These are phyloP conservation scores for Lasius fuliginosus DNA, from an alignment of 2,888 invertebrate species.

Conservation along the genomic window DNA sequence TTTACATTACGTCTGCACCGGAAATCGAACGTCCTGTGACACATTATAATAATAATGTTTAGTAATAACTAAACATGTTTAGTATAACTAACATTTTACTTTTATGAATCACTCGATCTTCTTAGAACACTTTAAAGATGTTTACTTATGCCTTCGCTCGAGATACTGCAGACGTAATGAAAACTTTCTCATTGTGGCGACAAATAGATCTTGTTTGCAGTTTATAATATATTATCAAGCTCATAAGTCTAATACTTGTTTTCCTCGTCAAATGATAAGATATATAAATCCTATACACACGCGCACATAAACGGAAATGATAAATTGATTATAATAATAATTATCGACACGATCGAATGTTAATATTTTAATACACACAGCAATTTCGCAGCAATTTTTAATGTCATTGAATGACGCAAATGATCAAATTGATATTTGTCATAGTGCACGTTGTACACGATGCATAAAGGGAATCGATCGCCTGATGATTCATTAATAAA, in stretches of 20 bases:
- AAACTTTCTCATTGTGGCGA: not conserved
- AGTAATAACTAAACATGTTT: too few species aligned
- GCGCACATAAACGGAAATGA: not conserved
- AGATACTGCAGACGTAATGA: conserved; percentile 1
- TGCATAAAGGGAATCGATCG: not conserved
- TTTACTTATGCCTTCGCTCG: not conserved
- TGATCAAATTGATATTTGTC: not conserved
- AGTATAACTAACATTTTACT: not conserved
- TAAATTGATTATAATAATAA: not conserved
- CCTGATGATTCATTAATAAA: conserved; percentile 8
- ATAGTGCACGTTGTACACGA: not conserved
- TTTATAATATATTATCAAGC: not conserved
- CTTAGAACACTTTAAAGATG: not conserved
- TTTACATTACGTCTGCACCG: not conserved
- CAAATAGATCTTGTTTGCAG: not conserved
- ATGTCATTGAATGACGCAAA: not conserved
- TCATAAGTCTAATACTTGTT: not conserved
- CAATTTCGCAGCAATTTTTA: not conserved
- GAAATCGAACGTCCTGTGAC: not conserved
- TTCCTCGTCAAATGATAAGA: conserved; percentile 31
- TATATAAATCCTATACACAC: not conserved
- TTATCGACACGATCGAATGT: not conserved
- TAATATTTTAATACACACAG: not conserved
- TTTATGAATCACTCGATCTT: not conserved
- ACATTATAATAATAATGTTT: not conserved